Conservation (phyloP, 2,888 invertebrate genomes). For the Eremobia ochroleuca region DNA sequence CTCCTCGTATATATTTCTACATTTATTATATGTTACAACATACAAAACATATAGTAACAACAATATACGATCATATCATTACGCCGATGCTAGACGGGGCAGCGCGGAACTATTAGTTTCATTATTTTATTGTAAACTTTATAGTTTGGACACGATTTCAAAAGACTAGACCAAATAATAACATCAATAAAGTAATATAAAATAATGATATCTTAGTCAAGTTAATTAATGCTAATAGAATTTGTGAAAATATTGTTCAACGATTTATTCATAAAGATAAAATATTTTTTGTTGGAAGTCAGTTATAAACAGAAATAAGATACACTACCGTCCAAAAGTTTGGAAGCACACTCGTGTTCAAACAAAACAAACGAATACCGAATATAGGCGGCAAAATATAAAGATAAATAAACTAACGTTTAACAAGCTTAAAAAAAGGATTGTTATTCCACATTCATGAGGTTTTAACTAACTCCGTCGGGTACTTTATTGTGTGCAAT, state of each 20-base stretch:
- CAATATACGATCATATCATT: slow-evolving; percentile 68
- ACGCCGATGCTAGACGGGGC: slow-evolving; percentile 44
- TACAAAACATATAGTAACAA: slow-evolving; percentile 83
- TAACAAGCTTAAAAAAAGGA: too few species aligned
- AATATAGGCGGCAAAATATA: too few species aligned
- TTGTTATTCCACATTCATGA: too few species aligned
- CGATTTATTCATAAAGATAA: slow-evolving; percentile 42
- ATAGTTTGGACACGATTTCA: slow-evolving; percentile 55
- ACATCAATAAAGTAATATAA: slow-evolving; percentile 38
- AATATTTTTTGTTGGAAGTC: slow-evolving; percentile 44
- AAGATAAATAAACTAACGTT: too few species aligned
- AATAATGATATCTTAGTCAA: slow-evolving; percentile 26
- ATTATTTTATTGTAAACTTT: slow-evolving; percentile 49
- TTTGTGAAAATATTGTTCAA: slow-evolving; percentile 44
- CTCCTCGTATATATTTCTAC: slow-evolving; percentile 67
- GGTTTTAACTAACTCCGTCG: too few species aligned
- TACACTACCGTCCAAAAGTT: too few species aligned
- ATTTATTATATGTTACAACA: slow-evolving; percentile 81
- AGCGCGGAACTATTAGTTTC: slow-evolving; percentile 51
- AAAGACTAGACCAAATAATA: slow-evolving; percentile 55
- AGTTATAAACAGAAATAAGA: background rate
- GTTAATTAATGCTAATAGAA: slow-evolving; percentile 42
- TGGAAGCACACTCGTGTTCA: too few species aligned
- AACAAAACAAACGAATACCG: too few species aligned
- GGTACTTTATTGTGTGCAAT: too few species aligned